Conservation (phyloP, 2,888 invertebrate species). For the Tipula confusa region DNA sequence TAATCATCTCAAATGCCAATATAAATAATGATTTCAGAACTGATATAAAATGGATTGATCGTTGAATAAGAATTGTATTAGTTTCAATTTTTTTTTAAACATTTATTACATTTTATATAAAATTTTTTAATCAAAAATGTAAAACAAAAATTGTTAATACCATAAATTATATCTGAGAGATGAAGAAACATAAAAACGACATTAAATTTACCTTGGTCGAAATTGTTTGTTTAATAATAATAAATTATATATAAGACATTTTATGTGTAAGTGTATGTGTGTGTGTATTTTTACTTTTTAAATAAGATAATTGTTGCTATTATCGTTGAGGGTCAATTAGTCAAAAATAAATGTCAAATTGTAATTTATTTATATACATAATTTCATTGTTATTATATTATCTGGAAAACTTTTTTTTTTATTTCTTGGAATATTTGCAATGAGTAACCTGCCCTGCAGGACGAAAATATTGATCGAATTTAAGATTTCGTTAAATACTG, state of each 20-base stretch:
- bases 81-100: background rate
- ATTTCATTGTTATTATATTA: background rate
- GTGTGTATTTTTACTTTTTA: too few species aligned
- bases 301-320: background rate
- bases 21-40: background rate
- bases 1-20: background rate
- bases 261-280: background rate
- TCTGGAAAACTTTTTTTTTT: background rate
- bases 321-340: background rate
- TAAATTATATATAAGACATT: background rate
- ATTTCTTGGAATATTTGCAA: too few species aligned
- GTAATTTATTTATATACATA: background rate
- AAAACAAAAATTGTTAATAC: background rate
- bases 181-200: background rate
- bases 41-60: background rate
- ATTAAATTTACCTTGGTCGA: conserved; percentile 1
- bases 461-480: background rate
- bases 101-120: background rate
- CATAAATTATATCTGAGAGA: background rate
- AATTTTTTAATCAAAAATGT: background rate
- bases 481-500: background rate
- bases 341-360: conserved; percentile 25
- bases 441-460: background rate
- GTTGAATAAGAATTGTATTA: background rate
- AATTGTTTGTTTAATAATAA: background rate